Conservation (phyloP, 2,888 invertebrate genomes). For the Serripes groenlandicus region DNA sequence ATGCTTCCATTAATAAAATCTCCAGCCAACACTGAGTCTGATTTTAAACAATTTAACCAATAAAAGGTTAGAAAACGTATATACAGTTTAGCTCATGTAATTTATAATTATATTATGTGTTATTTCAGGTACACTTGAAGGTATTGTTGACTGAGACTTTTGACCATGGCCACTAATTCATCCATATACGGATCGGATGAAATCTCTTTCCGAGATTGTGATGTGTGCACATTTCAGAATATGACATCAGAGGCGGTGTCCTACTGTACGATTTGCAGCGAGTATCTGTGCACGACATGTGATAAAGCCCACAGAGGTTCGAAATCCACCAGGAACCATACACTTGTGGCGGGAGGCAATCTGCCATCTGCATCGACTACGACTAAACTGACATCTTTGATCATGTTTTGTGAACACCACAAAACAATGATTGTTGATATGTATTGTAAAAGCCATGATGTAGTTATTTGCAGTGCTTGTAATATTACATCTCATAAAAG, state of each 20-base stretch:
- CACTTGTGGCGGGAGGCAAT: background rate
- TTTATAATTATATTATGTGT: no score
- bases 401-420: background rate
- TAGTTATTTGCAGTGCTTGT: background rate
- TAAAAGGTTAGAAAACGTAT: no score
- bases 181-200: conserved; percentile 9
- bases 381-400: background rate
- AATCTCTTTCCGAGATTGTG: background rate
- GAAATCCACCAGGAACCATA: background rate
- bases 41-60: no score
- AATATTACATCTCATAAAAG: background rate
- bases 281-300: background rate
- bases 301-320: background rate
- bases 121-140: no score
- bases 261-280: background rate
- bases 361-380: background rate
- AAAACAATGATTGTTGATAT: background rate
- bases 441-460: background rate
- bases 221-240: conserved; percentile 1
- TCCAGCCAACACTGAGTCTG: no score
- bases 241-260: conserved; percentile 4
- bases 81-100: no score
- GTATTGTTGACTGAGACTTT: no score
- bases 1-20: no score
- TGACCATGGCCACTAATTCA: no score